A percentile compares a stretch with the other conserved stretches of the same genome.
Evolutionary conservation across 2,888 invertebrate species (phyloP).

Genomic region (Uropetala carovei): DNA sequence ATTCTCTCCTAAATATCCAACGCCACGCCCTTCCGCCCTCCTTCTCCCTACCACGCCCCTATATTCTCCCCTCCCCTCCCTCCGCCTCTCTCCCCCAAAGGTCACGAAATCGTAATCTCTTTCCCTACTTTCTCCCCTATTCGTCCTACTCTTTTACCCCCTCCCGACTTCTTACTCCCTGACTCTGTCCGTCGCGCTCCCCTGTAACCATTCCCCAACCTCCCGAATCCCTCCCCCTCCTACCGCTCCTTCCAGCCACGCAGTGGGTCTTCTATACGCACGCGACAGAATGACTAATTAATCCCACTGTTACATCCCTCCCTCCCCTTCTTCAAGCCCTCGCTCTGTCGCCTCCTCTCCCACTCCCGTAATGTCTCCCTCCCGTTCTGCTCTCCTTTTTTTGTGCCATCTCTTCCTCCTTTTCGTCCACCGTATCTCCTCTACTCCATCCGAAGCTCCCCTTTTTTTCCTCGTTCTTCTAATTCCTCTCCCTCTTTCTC

Average conservation of each 20-base stretch:
- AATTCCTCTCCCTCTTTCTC: background rate
- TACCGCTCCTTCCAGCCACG: background rate
- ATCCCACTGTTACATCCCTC: constrained; percentile 23
- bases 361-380: background rate
- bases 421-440: background rate
- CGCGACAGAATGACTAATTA: constrained; percentile 61
- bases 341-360: background rate
- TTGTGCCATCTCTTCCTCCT: background rate
- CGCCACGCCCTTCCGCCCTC: background rate
- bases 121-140: background rate
- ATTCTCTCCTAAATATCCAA: background rate
- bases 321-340: background rate
- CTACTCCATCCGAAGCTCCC: background rate
- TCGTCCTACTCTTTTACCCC: no score
- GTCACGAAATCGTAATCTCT: constrained; percentile 22
- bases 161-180: background rate
- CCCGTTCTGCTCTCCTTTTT: background rate
- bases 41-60: no score
- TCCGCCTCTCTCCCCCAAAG: background rate
- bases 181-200: background rate
- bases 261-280: constrained; percentile 25
- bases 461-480: background rate
- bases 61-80: no score
- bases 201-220: background rate
- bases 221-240: background rate